Base-by-base conservation (phyloP, 2,888 invertebrate species). In the Dyspetes luteomarginatus region DNA sequence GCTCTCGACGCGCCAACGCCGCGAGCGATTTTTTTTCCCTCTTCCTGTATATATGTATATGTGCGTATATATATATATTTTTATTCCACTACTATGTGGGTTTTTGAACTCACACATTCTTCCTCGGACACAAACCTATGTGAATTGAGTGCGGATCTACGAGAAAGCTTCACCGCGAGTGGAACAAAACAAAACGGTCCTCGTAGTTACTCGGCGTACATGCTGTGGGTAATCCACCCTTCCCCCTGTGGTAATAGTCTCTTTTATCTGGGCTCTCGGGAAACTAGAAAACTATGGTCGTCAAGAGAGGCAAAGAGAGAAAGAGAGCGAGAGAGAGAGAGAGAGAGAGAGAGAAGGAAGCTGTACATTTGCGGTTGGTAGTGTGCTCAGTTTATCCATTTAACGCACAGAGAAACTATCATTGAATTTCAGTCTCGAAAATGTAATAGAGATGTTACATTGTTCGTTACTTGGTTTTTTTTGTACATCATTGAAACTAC, bases 61-160 rank as follows among this genome's bases (percentile, higher is more conserved):
- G 4, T 52, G 43, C 15, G 3, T 48, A 22, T 15, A 19, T 15
- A 22, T 19, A 22, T 68, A 43, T 68, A 22, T 74, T 45, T 56
- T 19, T 17, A 43, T 65, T 60, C 12, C 56, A 24, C 26, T 1
- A 36, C 43, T 55, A 5, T 52, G 24, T 58, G 62, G 43, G 43
- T 69, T 71, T 52, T 52, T 30, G n/a, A 69, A 64, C 55, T 77
- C 71, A 56, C 69, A 72, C 81, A 60, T 82, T 83, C 76, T 78
- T 83, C 74, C 69, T 64, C 56, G 58, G 43, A 50, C 77, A 68
- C 62, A 68, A 76, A 76, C 82, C 84, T 87, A 84, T 87, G 88
- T 87, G 90, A 86, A 89, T 89, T 87, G 86, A 87, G 88, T 87
- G 90, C 83, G 83, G 88, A 90, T 86, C 88, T 86, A 84, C 83